phyloP scores from a whole-genome alignment of 2,888 invertebrate genomes.

The Apeira syringaria region DNA sequence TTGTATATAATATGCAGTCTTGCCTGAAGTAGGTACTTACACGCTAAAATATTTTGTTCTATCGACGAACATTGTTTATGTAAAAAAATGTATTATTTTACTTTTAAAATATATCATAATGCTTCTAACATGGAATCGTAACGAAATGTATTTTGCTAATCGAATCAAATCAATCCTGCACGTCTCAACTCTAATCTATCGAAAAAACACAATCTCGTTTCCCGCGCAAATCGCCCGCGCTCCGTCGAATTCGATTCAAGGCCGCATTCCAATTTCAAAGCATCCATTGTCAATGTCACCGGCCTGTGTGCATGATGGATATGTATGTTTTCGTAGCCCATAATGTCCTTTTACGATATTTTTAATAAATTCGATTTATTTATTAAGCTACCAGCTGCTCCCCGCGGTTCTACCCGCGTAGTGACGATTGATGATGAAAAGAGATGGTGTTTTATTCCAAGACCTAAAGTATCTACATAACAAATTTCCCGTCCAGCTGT shows the following conservation, averaged over 20 bases:
- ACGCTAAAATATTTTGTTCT: no score
- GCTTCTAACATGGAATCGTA: constrained; percentile 30
- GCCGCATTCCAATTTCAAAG: constrained; percentile 77
- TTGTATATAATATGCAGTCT: no score
- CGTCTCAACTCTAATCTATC: constrained; percentile 43
- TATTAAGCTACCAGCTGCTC: no score
- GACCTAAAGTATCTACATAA: no score
- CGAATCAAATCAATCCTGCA: constrained; percentile 49
- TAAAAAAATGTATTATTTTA: no score
- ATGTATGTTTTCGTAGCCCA: constrained; percentile 56
- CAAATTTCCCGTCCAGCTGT: no score
- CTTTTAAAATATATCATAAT: no score
- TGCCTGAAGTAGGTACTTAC: no score
- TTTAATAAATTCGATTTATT: constrained; percentile 17
- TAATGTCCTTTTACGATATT: constrained; percentile 34
- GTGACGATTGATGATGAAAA: no score
- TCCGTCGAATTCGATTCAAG: constrained; percentile 74
- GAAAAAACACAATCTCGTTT: constrained; percentile 57
- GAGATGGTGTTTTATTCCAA: no score
- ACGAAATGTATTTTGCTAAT: constrained; percentile 39
- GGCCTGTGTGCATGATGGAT: constrained; percentile 60
- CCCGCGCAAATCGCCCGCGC: constrained; percentile 63
- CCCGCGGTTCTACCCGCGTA: no score
- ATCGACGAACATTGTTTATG: no score
- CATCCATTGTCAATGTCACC: constrained; percentile 79